Base-by-base conservation (phyloP, 2,113 vertebrate species). In the Dissostichus mawsoni region DNA sequence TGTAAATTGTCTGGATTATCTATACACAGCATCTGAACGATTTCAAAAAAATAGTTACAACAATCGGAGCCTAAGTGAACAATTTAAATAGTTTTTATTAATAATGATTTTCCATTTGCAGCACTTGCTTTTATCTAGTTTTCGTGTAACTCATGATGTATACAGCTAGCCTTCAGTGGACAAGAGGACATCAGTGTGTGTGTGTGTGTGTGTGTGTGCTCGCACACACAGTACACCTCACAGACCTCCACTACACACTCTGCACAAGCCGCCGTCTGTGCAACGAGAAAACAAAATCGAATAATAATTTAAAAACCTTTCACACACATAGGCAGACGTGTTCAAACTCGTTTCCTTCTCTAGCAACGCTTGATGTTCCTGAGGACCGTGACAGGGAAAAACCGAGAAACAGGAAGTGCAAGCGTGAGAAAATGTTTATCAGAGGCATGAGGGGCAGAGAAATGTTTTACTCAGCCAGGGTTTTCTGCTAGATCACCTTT, bases 171-270 rank as follows among this genome's bases (percentile, higher is more conserved):
- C 80, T 90, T 90, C 62, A 64, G 82, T 75, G 83, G 77, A 91
- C 86, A 85, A 91, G 92, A 95, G 91, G 91, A 93, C 89, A 90
- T 94, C 94, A 90, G 90, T 90, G 92, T 89, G 80, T 86, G 85
- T 87, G 73, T 80, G 25, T 29, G 29, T 29, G 16, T 33, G 63
- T 23, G 7, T 11, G n/a, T n/a, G n/a, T n/a, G n/a, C 3, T 8
- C 36, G 5, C 36, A 63, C 64, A 68, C 89, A 78, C 76, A 78
- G 68, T 88, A 94, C 93, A 93, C 92, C 89, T 92, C 92, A 93
- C 88, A 92, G 69, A 89, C 89, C 91, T 90, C 88, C 69, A 18
- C 64, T 61, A 77, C 51, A 76, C 85, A 81, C 74, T 57, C 67
- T 73, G 69, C 84, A 82, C 69, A 73, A 65, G 70, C 81, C 74